Base-by-base conservation (phyloP, 2,113 vertebrate genomes). In the Phrynocephalus versicolor region DNA sequence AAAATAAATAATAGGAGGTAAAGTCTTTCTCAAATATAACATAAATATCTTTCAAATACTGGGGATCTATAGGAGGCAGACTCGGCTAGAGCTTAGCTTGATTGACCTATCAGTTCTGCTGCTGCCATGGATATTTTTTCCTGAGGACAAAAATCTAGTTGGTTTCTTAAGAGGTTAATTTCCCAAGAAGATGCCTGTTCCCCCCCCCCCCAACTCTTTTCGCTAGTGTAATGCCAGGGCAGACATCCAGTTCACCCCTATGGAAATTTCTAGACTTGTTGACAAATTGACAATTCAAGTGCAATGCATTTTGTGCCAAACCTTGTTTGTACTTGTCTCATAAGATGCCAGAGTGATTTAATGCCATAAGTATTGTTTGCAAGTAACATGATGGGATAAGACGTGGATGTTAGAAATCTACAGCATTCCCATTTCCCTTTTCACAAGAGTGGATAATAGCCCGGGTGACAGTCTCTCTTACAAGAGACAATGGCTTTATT, bases 281-380 rank as follows among this genome's bases (percentile, higher is more conserved):
- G 85, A 84, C 72, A 76, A 41, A 76, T 35, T 76, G 73, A 84
- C 71, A 78, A 37, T 87, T 75, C 79, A 89, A 79, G 57, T 81
- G 79, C 88, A 83, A 18, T 51, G 30, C 0, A 12, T 15, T 73
- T n/a, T 51, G n/a, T 93, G 89, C 88, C 88, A 92, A 77, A 85
- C 14, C 69, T 82, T 5, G 0, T 90, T 81, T 77, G 76, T 12
- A 25, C 15, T 69, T 84, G 88, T 85, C 70, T 92, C 83, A 88
- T 85, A 71, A 85, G 79, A 91, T 89, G 75, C 33, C 87, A 81
- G 33, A 74, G 86, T 19, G 51, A 87, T 90, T 39, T 89, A 83
- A 88, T 0, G 25, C 73, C 62, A 67, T 76, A 51, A 67, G 70
- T 88, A 70, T 58, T 71, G 79, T 82, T 83, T 69, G 77, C 0